Conservation (phyloP, 92 coral and sea anemone genomes). For the Parazoanthus atlanticus region DNA sequence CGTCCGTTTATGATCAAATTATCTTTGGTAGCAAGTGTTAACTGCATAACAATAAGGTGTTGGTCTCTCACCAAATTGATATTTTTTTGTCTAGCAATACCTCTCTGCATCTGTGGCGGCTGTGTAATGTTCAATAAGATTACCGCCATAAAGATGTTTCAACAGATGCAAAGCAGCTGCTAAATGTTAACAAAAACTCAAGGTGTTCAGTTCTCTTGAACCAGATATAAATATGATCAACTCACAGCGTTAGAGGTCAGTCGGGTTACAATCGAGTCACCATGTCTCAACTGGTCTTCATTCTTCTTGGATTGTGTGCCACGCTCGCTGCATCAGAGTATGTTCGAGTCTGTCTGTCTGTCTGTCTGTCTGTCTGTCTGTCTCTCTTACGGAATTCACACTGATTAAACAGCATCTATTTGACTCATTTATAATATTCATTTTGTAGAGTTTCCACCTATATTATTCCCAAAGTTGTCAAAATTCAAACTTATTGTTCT, state of each 20-base stretch:
- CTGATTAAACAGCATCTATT: no score
- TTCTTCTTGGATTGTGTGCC: neutral
- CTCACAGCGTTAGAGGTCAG: neutral
- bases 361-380: no score
- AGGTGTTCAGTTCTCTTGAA: neutral
- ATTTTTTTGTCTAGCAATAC: no score
- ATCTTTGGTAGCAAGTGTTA: no score
- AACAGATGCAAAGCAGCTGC: neutral
- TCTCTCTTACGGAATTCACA: no score
- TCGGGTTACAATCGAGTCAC: neutral
- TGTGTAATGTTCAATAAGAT: neutral
- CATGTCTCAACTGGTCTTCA: neutral
- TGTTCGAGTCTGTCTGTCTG: slow-evolving; percentile 93
- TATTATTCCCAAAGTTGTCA: no score
- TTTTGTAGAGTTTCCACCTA: no score
- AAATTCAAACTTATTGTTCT: no score
- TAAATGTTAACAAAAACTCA: neutral
- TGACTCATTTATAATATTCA: no score
- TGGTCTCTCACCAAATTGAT: neutral
- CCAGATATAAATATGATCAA: no score
- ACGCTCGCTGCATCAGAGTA: slow-evolving; percentile 26
- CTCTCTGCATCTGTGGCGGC: neutral
- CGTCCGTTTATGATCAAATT: neutral
- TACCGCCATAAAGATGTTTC: neutral
- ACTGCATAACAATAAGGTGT: neutral